Evolutionary conservation across 2,888 invertebrate genomes (phyloP).

Genomic region (Athalia rosae): DNA sequence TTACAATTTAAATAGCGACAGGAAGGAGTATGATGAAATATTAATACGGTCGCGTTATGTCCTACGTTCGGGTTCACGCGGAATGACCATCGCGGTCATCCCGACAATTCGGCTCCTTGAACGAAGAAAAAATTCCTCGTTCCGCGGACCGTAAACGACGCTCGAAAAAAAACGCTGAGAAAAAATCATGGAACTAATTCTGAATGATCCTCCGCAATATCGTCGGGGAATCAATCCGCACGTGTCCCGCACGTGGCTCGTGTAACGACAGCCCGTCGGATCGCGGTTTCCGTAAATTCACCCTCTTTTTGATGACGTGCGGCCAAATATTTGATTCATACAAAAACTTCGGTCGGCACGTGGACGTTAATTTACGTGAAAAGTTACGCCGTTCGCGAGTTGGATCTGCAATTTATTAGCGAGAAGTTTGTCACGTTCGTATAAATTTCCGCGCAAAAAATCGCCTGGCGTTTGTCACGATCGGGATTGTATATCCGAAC

Average conservation of each 20-base stretch:
- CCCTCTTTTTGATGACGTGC: no score
- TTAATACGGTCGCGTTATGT: constrained; percentile 26
- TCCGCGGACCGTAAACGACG: no score
- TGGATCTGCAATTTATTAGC: not conserved
- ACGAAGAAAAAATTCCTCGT: no score
- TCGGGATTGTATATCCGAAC: no score
- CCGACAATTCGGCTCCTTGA: not conserved
- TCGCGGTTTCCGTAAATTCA: not conserved
- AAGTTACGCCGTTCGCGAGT: not conserved
- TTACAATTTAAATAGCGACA: constrained; percentile 41
- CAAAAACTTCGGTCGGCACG: constrained; percentile 8
- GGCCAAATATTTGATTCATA: not conserved
- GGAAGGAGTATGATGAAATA: constrained; percentile 37
- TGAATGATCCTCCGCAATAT: no score
- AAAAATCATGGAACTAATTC: no score
- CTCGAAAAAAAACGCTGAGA: no score
- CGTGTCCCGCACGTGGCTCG: constrained; percentile 22
- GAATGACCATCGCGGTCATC: constrained; percentile 27
- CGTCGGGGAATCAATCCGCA: not conserved
- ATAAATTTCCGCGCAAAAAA: not conserved
- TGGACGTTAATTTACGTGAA: not conserved
- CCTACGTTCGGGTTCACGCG: constrained; percentile 11
- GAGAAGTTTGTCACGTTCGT: not conserved
- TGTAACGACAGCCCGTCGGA: not conserved
- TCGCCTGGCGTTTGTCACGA: not conserved